Conservation (phyloP, 2,888 invertebrate species). For the Pterostichus niger region DNA sequence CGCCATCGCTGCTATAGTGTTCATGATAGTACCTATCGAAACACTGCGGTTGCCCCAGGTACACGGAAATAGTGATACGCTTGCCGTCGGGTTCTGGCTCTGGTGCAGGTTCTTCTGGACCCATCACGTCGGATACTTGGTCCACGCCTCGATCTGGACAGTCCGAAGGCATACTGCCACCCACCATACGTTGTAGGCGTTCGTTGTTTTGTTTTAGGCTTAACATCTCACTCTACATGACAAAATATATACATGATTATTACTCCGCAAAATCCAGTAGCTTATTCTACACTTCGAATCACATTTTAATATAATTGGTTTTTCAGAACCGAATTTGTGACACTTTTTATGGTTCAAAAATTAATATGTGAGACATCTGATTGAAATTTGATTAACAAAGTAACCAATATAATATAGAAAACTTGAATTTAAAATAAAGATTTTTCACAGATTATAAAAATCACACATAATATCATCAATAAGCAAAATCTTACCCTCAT, state of each 20-base stretch:
- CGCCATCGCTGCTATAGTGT: constrained; percentile 75
- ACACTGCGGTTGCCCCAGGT: constrained; percentile 90
- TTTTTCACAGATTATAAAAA: too few species aligned
- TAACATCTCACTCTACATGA: constrained; percentile 93
- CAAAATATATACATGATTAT: neutral
- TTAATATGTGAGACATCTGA: too few species aligned
- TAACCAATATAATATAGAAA: too few species aligned
- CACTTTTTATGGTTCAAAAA: too few species aligned
- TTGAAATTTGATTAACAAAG: too few species aligned
- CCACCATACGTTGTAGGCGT: constrained; percentile 91
- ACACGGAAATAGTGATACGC: constrained; percentile 92
- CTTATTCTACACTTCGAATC: too few species aligned
- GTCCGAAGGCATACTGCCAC: constrained; percentile 73
- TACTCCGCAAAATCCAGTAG: too few species aligned
- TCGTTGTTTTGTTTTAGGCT: constrained; percentile 98
- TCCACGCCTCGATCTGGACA: constrained; percentile 74
- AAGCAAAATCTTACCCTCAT: constrained; percentile 84
- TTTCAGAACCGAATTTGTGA: too few species aligned
- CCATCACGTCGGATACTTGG: constrained; percentile 75
- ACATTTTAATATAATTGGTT: too few species aligned
- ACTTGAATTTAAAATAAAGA: too few species aligned
- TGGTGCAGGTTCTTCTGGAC: constrained; percentile 74
- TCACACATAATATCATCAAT: too few species aligned
- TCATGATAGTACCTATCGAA: constrained; percentile 79
- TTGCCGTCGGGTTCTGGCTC: constrained; percentile 85